Evolutionary conservation across 2,797 vertebrate species (phyloP), one percentile per base, ranked within the genome.

Genomic region (Microctenopoma lineatum): DNA sequence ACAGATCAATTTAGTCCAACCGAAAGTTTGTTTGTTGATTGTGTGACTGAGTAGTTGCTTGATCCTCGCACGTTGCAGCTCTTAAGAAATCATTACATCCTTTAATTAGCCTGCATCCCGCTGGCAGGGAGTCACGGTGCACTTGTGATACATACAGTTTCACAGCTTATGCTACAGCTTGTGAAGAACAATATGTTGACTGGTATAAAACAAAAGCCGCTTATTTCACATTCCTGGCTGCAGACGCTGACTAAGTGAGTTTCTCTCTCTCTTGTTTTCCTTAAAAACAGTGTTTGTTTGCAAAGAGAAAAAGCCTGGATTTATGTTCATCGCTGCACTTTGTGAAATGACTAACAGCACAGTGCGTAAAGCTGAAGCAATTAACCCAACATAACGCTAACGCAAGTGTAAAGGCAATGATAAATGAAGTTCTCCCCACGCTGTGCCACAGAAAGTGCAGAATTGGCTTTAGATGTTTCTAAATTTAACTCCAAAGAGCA

Each of bases 81-180:
- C 14, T 56, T 52, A 53, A 56, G 46, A 44, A 63, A 60, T 55
- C 16, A 53, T 44, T 53, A 54, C 11, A 51, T 52, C 36, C 44
- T 57, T 7, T 51, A 53, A 73, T 75, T 63, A 57, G 59, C 15
- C 52, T 27, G 18, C 29, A 69, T 70, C 61, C 63, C 60, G 72
- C 77, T 50, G 60, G 53, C 55, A 73, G 66, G 59, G 27, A 52
- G 50, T 69, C 69, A 75, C 8, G 0, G 46, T 26, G 26, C 14
- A 70, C 57, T 41, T 44, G 63, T 70, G 58, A 51, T 66, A 60
- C 36, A 71, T 44, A 52, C 45, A 61, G 70, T 11, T 81, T 88
- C 80, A 73, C 87, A 84, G 79, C 69, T 82, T 82, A 83, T 75
- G 70, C 54, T 81, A 42, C 50, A 83, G 86, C 55, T 76, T 78